Conservation (phyloP, 2,113 vertebrate species). For the Morone chrysops region DNA sequence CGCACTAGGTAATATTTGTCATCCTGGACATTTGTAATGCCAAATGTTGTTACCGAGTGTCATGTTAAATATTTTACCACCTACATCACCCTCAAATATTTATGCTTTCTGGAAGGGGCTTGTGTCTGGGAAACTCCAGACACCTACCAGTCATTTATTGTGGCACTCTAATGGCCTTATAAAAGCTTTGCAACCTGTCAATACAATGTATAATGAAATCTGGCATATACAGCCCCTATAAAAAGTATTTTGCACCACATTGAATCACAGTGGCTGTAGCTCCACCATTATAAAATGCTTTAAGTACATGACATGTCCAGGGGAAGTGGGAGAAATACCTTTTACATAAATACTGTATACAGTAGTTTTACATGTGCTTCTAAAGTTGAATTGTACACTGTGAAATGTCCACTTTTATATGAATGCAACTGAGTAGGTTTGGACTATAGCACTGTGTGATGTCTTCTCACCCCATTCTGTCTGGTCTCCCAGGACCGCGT, state of each 20-base stretch:
- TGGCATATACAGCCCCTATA: neutral
- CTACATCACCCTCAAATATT: neutral
- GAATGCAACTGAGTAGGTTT: neutral
- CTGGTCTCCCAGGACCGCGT: constrained; percentile 83
- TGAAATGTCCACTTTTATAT: neutral
- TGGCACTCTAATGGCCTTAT: neutral
- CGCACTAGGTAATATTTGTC: neutral
- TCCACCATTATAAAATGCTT: neutral
- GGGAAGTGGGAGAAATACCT: neutral
- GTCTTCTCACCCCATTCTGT: neutral
- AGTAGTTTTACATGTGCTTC: neutral
- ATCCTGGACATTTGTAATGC: neutral
- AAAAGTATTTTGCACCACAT: neutral
- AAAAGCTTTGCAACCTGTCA: constrained; percentile 3
- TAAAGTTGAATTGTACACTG: neutral
- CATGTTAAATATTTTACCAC: constrained; percentile 1
- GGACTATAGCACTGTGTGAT: neutral
- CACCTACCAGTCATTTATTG: neutral
- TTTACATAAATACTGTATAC: no score
- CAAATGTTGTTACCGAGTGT: neutral
- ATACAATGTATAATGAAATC: neutral
- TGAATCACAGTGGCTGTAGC: neutral
- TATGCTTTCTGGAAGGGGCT: neutral
- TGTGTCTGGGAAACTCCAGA: neutral
- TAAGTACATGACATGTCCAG: neutral